Evolutionary conservation across 2,797 vertebrate genomes (phyloP), one percentile per base, ranked within the genome.

Genomic region (Acrossocheilus fasciatus): DNA sequence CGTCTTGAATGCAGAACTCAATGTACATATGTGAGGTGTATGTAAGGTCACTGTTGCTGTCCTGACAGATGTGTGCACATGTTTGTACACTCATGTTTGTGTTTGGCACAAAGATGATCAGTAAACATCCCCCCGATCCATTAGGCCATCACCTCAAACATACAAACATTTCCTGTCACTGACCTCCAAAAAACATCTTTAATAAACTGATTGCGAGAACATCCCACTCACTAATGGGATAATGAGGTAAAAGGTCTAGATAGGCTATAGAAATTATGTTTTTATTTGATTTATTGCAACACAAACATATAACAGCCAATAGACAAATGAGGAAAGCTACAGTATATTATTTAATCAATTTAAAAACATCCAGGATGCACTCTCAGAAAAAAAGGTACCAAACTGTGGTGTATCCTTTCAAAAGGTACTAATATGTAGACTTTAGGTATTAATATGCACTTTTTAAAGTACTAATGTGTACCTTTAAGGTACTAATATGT

Each of bases 71-170:
- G 30, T 68, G 79, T 20, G 17, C 26, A 30, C 2, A 41, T 83
- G 82, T 83, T 64, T 83, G 57, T 45, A 62, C 54, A 75, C 54
- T 64, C 10, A 26, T 34, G 69, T 75, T 74, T 50, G 82, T 4
- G 12, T 47, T 81, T 36, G 39, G 66, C 2, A 5, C 23, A 52
- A 17, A 78, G 36, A 10, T 17, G 23, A n/a, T 79, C 75, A 59
- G 75, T 82, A 70, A 88, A 82, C 73, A 82, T 62, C 30, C 66
- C 87, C 45, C 77, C 74, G 82, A 86, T 88, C 77, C 74, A 84
- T 89, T 74, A 89, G 78, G 18, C 81, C 18, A 30, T 86, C 84
- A 81, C 26, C 62, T 36, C 87, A 81, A 89, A 81, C 76, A 62
- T 39, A 80, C 77, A 87, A 77, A 86, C 70, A 83, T 77, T 62